phyloP scores from a whole-genome alignment of 2,113 vertebrate species.

The Aspiorhynchus laticeps region DNA sequence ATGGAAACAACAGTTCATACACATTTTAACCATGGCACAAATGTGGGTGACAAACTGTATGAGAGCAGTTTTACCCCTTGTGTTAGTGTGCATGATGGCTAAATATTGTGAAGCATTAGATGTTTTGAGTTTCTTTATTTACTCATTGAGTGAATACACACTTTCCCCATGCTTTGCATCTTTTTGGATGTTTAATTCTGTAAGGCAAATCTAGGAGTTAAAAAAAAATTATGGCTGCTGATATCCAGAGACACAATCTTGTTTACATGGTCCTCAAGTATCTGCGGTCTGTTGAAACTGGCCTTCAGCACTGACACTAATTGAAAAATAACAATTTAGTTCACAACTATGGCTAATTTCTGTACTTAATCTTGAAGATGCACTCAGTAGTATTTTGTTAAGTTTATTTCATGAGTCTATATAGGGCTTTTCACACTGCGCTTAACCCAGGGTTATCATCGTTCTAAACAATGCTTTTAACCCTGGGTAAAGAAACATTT shows the following conservation, averaged over 20 bases:
- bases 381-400: background rate
- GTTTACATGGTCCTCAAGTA: background rate
- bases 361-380: background rate
- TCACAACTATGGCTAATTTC: background rate
- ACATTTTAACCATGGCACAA: background rate
- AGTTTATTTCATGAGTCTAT: too few species aligned
- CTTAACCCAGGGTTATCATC: too few species aligned
- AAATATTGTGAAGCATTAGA: background rate
- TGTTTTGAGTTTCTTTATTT: background rate
- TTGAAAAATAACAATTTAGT: background rate
- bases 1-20: background rate
- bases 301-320: background rate
- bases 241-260: background rate
- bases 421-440: too few species aligned
- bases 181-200: background rate
- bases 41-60: conserved; percentile 4
- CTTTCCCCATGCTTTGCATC: background rate
- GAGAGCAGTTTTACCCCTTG: conserved; percentile 10
- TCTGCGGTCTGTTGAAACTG: background rate
- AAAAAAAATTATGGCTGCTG: background rate
- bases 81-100: conserved; percentile 13
- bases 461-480: too few species aligned
- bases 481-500: too few species aligned
- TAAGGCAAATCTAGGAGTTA: background rate
- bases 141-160: conserved; percentile 17